Evolutionary conservation across 2,888 invertebrate genomes (phyloP), one percentile per base, ranked within the genome.

Genomic region (Amiota mariae): DNA sequence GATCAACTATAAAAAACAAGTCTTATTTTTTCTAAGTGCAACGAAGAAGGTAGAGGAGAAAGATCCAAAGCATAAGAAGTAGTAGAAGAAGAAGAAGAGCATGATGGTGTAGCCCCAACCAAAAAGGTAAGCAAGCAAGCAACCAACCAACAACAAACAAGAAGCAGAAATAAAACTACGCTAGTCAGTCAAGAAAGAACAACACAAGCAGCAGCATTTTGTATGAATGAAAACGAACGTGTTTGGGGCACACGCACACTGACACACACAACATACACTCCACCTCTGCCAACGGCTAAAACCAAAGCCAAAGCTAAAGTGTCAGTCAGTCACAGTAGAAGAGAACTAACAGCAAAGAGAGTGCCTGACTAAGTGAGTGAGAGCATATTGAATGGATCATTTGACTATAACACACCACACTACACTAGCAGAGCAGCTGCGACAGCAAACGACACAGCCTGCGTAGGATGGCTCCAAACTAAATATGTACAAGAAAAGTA

Each of bases 141-240:
- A 24, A 57, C 10, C 57, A 54, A 57, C 15, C 24, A 46, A 59
- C 46, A 51, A 70, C 64, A 72, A 67, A 70, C 78, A 82, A 49
- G n/a, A 54, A 54, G 54, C 54, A 12, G 10, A 51, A 71, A 56
- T 10, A 51, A 46, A 63, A 68, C 73, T 63, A 70, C 77, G 80
- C 46, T 12, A 49, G 8, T 36, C 36, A 36, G 3, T 2, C 24
- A 24, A 24, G 36, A 36, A 36, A 36, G 36, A 36, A 49, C 20
- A 67, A 49, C 49, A 67, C n/a, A n/a, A n/a, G n/a, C n/a, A 20
- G 49, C 9, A 63, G 13, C 63, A 63, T 36, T 70, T 71, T 78
- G 85, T 79, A 86, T 86, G 86, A 86, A 84, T 84, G 84, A 84
- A 84, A 84, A 82, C 84, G 84, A 84, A 84, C 84, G 84, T 86